Evolutionary conservation across 2,113 vertebrate species (phyloP).

Genomic region (Phocoena phocoena): DNA sequence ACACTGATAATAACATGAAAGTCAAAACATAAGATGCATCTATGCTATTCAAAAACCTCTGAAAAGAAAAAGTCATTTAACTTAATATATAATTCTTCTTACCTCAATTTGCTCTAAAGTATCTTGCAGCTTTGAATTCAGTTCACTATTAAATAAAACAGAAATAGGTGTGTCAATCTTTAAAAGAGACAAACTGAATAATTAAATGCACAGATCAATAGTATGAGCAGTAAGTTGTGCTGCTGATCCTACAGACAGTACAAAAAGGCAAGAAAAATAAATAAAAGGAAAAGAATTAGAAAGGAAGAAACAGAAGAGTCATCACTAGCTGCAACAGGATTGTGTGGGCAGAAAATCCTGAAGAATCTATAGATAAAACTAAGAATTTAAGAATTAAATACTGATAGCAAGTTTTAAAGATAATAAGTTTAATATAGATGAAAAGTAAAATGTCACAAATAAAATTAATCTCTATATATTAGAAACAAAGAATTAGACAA

Average conservation of each 20-base stretch:
- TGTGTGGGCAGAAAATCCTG: background rate
- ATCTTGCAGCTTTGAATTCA: slow-evolving; percentile 99
- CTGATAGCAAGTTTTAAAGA: background rate
- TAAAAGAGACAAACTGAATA: slow-evolving; percentile 33
- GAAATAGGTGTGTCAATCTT: background rate
- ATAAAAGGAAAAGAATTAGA: background rate
- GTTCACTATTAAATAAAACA: slow-evolving; percentile 87
- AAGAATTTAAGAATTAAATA: slow-evolving; percentile 25
- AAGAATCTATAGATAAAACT: background rate
- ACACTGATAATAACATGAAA: background rate
- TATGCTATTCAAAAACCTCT: background rate
- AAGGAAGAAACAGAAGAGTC: background rate
- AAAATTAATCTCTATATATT: background rate
- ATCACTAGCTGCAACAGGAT: background rate
- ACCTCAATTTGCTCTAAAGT: slow-evolving; percentile 99
- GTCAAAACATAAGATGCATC: background rate
- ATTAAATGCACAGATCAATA: background rate
- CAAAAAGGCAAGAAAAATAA: background rate
- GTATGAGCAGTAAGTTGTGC: background rate
- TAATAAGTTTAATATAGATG: background rate
- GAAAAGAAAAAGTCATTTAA: background rate
- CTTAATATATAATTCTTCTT: slow-evolving; percentile 61
- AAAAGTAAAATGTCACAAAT: slow-evolving; percentile 44
- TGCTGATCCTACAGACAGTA: background rate
- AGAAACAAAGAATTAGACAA: background rate